Evolutionary conservation across 2,113 vertebrate genomes (phyloP).

Genomic region (Aegypius monachus): DNA sequence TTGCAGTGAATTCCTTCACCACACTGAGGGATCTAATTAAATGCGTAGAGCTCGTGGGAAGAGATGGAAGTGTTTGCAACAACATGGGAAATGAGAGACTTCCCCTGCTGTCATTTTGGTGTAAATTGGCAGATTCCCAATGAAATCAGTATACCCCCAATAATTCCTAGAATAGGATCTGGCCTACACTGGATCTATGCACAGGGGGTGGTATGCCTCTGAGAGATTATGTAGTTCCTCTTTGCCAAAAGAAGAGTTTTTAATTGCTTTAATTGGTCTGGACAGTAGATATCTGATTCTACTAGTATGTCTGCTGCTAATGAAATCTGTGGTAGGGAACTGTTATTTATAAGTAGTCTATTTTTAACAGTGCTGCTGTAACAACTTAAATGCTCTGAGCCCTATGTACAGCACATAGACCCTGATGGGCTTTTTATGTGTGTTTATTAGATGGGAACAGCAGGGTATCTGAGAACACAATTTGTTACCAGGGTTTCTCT

Average conservation of each 20-base stretch:
- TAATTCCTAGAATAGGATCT: background rate
- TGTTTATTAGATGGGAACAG: background rate
- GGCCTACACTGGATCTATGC: background rate
- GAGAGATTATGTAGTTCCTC: background rate
- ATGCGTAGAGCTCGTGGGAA: background rate
- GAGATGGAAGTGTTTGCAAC: background rate
- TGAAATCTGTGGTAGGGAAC: background rate
- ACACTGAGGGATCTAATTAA: background rate
- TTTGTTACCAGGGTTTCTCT: background rate
- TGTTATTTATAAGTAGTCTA: background rate
- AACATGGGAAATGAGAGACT: background rate
- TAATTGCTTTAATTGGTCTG: background rate
- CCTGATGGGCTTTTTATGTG: background rate
- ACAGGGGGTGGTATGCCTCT: background rate
- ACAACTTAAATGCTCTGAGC: background rate
- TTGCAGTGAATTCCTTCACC: background rate
- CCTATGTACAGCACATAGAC: background rate
- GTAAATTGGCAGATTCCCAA: background rate
- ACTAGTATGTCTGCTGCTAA: background rate
- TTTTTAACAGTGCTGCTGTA: slow-evolving; percentile 31
- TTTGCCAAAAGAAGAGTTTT: background rate
- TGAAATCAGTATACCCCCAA: background rate
- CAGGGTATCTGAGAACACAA: background rate
- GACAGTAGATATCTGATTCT: background rate
- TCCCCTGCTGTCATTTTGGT: background rate